Base-by-base conservation (phyloP, 2,797 vertebrate genomes). In the Sternotherus odoratus region DNA sequence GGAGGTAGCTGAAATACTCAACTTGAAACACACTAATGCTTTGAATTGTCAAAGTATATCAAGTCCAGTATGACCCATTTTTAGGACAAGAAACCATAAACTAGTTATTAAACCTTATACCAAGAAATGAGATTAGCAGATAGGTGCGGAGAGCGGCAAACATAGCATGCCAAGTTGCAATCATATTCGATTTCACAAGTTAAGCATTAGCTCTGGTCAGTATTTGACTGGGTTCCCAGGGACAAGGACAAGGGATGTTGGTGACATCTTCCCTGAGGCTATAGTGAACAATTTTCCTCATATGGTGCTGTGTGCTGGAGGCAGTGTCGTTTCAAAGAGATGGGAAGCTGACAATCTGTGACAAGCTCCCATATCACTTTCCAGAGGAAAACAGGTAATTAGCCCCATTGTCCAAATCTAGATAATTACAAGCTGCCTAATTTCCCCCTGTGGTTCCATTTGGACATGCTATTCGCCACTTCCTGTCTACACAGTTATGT, bases 361-460 rank as follows among this genome's bases (percentile, higher is more conserved):
- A 77, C 0, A 0, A 89, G 51, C 79, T 95, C 77, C 53, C 43
- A 66, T 79, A 43, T 15, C n/a, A 53, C 69, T 95, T 95, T 63
- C 86, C 89, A 66, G 56, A 57, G 90, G 69, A 92, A 88, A 88
- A 28, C 19, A 90, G 88, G 82, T 60, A 92, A 87, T 94, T 82
- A 93, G 87, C 83, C 92, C 94, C 86, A 85, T 86, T 72, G 80
- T 77, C 3, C 90, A 86, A 83, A 46, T 75, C 87, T 24, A 82
- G 93, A 84, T 78, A 89, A 92, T 87, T 89, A 57, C 54, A 84
- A 94, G 92, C 90, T 50, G 82, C 86, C 93, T 94, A 54, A 93
- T 96, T 97, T 88, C 82, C 91, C 74, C 90, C 79, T 50, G 87
- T 83, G 90, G 60, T 91, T 94, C 63, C 28, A 30, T 93, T 85